phyloP scores from a whole-genome alignment of 2,797 vertebrate species.

The Hafferia zeledoni region DNA sequence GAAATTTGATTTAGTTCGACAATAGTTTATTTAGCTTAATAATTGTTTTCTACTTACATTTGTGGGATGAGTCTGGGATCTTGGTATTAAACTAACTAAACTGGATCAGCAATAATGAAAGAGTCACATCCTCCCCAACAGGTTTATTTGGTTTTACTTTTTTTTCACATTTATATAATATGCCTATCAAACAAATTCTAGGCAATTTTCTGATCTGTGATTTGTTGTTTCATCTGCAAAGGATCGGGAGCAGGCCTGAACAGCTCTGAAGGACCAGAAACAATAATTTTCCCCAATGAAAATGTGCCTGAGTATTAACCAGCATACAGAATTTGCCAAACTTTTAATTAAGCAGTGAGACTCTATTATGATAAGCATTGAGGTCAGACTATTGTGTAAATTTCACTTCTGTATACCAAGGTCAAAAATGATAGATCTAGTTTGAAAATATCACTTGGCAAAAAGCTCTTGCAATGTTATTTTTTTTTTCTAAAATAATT shows the following conservation, averaged over 20 bases:
- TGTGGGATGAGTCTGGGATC: background rate
- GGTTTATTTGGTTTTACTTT: background rate
- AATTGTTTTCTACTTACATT: background rate
- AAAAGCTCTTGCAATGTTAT: background rate
- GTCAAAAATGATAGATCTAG: background rate
- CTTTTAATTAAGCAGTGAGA: conserved; percentile 33
- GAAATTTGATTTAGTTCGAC: background rate
- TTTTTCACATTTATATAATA: background rate
- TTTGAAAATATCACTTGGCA: background rate
- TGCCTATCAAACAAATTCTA: background rate
- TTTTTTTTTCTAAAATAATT: background rate
- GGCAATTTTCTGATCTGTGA: conserved; percentile 2
- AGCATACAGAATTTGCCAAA: conserved; percentile 17
- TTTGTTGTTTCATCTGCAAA: conserved; percentile 47
- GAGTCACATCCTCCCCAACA: background rate
- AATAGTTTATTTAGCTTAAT: background rate
- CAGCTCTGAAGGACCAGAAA: conserved; percentile 42
- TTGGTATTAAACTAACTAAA: background rate
- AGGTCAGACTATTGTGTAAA: background rate
- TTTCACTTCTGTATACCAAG: background rate
- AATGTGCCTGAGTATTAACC: conserved; percentile 36
- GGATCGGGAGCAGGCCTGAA: background rate
- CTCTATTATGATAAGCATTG: background rate
- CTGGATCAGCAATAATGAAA: background rate
- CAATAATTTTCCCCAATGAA: conserved; percentile 19